Evolutionary conservation across 30 jellyfish, hydroid and myxozoan species (phyloP).

Genomic region (Nemopilema nomurai): DNA sequence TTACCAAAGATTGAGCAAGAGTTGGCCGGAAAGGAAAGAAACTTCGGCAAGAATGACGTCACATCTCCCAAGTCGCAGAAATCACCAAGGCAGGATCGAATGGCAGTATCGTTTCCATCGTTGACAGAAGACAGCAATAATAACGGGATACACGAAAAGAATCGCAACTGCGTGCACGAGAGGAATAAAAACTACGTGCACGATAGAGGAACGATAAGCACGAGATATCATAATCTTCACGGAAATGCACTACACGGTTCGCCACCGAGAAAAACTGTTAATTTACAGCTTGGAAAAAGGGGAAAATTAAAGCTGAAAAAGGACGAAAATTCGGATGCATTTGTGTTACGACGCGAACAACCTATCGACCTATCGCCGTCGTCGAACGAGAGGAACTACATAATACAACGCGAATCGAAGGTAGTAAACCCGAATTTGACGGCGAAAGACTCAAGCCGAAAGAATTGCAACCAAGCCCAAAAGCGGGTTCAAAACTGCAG

Average conservation of each 20-base stretch:
- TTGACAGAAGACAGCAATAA: conserved; percentile 15
- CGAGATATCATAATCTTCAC: not conserved
- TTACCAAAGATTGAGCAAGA: conserved; percentile 49
- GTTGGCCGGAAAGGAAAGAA: not conserved
- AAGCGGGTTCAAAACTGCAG: conserved; percentile 18
- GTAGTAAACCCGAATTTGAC: not conserved
- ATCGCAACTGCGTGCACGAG: not conserved
- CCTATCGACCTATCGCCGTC: conserved; percentile 3
- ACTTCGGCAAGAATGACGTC: not conserved
- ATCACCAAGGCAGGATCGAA: not conserved
- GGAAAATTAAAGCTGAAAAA: not conserved
- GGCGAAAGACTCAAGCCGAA: not conserved
- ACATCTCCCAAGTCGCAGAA: not conserved
- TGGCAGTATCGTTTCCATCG: conserved; percentile 13
- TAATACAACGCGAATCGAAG: not conserved
- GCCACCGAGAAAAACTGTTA: not conserved
- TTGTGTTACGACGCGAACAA: not conserved
- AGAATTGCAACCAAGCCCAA: not conserved
- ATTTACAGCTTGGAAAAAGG: not conserved
- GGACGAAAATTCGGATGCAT: not conserved
- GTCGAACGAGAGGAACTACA: not conserved
- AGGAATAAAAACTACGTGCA: not conserved
- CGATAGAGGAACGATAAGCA: not conserved
- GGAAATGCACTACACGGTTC: not conserved
- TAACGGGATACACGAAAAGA: not conserved